Base-by-base conservation (phyloP, 2,113 vertebrate genomes). In the Corythornis cristatus region DNA sequence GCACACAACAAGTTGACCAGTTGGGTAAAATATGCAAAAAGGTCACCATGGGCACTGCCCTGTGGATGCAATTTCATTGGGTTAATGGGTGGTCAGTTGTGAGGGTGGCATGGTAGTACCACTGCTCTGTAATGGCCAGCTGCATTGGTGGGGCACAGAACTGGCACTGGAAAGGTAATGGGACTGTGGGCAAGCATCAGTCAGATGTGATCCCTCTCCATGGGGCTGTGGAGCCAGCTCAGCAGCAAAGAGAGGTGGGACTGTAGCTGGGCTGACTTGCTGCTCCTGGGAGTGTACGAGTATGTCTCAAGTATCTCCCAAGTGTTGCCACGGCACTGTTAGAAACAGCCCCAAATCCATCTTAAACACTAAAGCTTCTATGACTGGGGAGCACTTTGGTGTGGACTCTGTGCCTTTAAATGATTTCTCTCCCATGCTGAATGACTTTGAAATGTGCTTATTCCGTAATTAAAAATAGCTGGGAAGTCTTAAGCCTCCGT, bases 281-380 rank as follows among this genome's bases (percentile, higher is more conserved):
- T 0, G 1, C 12, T 37, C 53, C 31, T 45, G 67, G 42, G 60
- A 51, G 35, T 2, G 0, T 26, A 25, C 0, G 1, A 43, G 64
- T 33, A 11, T 3, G 22, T 31, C 74, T 29, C 5, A 0, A 1
- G 0, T 18, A 4, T 53, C 45, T 77, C 43, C 29, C 6, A 13
- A 6, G 45, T 19, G 42, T 43, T 62, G 23, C 35, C 61, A 48
- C 45, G 31, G 17, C 12, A 9, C n/a, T 40, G 42, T 81, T 88
- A 26, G 12, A 28, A 78, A 31, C 31, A 60, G 53, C 28, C 74
- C 43, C 51, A 50, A 31, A n/a, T 60, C 13, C 25, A 23, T 29
- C 51, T 46, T 6, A 4, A 31, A n/a, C 17, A 11, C 33, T 31
- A 66, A 65, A 46, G 23, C 15, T 28, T n/a, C 7, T 11, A 3